These are phyloP conservation scores for Puma concolor DNA, from an alignment of 2,113 vertebrate genomes.

Conservation along the genomic window DNA sequence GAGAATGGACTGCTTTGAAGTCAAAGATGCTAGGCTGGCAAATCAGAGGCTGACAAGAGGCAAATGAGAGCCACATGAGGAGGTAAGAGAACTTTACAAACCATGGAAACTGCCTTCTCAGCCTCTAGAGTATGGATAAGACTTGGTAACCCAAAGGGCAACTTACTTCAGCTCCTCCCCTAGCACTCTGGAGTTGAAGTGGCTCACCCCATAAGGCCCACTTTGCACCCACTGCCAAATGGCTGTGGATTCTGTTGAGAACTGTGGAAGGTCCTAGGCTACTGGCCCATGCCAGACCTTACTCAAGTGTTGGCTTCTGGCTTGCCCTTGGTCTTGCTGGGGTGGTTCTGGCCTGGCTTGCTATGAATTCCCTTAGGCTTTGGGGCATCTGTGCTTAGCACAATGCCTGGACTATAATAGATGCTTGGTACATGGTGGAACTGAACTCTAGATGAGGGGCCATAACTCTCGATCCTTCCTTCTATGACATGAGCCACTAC, in stretches of 20 bases:
- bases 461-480: neutral
- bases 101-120: neutral
- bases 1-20: neutral
- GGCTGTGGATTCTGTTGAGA: neutral
- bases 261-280: neutral
- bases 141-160: neutral
- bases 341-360: neutral
- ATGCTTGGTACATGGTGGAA: neutral
- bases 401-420: neutral
- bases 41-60: neutral
- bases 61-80: neutral
- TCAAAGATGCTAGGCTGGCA: neutral
- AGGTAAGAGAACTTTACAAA: neutral
- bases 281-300: neutral
- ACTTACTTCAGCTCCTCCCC: neutral
- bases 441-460: neutral
- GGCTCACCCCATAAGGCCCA: neutral
- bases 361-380: neutral
- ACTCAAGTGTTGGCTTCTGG: neutral
- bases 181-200: neutral
- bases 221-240: neutral
- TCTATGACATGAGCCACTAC: neutral
- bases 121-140: neutral
- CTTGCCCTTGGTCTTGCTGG: neutral
- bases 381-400: neutral